Conservation (phyloP, 2,797 vertebrate genomes). For the Scarus forsteni region DNA sequence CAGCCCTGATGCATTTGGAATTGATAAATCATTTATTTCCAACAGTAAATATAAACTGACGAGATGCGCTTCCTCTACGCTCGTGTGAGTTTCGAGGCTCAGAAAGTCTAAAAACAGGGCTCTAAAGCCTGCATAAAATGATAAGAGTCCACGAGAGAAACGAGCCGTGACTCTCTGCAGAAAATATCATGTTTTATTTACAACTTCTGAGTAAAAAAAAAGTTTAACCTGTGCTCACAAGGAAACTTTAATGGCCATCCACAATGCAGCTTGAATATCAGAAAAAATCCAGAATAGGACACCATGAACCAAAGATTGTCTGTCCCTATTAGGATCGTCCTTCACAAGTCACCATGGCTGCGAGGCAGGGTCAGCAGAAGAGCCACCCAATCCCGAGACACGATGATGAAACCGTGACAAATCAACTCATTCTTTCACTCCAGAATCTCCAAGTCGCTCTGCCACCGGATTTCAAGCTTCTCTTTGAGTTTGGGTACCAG, state of each 20-base stretch:
- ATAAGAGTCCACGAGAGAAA: conserved; percentile 37
- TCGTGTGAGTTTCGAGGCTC: conserved; percentile 21
- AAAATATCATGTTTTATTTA: conserved; percentile 65
- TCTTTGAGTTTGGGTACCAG: conserved; percentile 72
- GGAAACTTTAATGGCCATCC: conserved; percentile 27
- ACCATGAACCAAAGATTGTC: conserved; percentile 16
- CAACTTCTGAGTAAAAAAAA: conserved; percentile 2
- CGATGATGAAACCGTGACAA: conserved; percentile 80
- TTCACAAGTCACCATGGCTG: conserved; percentile 57
- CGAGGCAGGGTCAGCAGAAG: conserved; percentile 60
- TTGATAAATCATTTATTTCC: conserved; percentile 63
- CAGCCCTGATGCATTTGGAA: background rate
- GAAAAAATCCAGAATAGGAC: conserved; percentile 20
- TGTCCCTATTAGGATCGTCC: conserved; percentile 60
- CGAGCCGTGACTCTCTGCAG: conserved; percentile 30
- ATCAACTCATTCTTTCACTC: conserved; percentile 75
- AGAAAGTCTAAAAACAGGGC: conserved; percentile 26
- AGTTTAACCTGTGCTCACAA: conserved; percentile 28
- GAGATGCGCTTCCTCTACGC: conserved; percentile 14
- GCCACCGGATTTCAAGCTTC: conserved; percentile 68
- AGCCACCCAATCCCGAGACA: conserved; percentile 63
- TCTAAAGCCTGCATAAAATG: conserved; percentile 43
- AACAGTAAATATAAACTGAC: conserved; percentile 25
- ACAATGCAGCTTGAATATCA: conserved; percentile 3
- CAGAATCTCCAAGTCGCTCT: conserved; percentile 51